Evolutionary conservation across 30 jellyfish, hydroid and myxozoan genomes (phyloP), one percentile per base, ranked within the genome.

Genomic region (Hydra vulgaris): DNA sequence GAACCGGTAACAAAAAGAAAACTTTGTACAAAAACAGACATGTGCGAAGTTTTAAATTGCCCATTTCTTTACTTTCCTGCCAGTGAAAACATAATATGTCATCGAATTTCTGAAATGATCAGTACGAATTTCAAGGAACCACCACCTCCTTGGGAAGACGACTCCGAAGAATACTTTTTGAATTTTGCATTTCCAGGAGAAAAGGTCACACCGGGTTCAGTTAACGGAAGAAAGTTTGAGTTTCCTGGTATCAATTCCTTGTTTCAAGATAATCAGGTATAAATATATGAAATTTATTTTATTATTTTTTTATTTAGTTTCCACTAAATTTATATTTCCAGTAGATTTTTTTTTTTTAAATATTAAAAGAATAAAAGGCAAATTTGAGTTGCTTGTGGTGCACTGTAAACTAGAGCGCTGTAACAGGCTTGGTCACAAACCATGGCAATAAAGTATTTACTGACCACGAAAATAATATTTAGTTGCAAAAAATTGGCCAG

Each of bases 151-250:
- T 82, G 23, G 70, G 85, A 82, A 53, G 90, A 88, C 55, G 95
- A 86, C 55, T 85, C 95, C 17, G 83, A 76, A 55, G 97, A 90
- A 68, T 83, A 80, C 70, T 90, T 90, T 76, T 74, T 85, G 0
- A 90, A 85, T 70, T 90, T 90, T 74, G 96, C 86, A 12, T n/a
- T n/a, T n/a, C n/a, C n/a, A n/a, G n/a, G n/a, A n/a, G 27, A 74
- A 25, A 73, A 75, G 8, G 88, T 85, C 7, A 90, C 90, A 27
- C 97, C 95, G 1, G 95, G 94, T 15, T 88, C 96, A 18, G 95
- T 91, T n/a, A 91, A 91, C 66, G 98, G 98, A 21, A 81, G 96
- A 52, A 78, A 81, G n/a, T 87, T 91, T 75, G 88, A 21, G 21
- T 74, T 67, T 87, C 96, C 96, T 1, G 96, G 96, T 1, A 81